A percentile compares a stretch with the other conserved stretches of the same genome.
Evolutionary conservation across 2,113 vertebrate species (phyloP).

Genomic region (Scartelaos histophorus): DNA sequence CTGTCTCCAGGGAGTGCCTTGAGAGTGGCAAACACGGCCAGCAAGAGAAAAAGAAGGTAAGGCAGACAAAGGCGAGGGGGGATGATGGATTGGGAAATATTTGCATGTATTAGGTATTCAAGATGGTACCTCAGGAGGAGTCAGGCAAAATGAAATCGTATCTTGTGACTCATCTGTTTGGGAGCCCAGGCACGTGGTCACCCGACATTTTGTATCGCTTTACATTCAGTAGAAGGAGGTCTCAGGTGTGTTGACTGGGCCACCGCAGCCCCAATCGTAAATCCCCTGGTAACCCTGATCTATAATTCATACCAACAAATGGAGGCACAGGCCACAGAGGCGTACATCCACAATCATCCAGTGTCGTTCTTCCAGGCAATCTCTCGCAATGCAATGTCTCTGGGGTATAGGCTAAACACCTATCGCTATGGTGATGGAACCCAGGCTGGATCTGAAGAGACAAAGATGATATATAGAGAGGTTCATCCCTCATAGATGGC

Average conservation of each 20-base stretch:
- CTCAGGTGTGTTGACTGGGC: constrained; percentile 60
- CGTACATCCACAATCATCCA: constrained; percentile 28
- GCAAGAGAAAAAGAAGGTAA: constrained; percentile 16
- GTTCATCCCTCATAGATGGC: constrained; percentile 67
- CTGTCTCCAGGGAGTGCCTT: constrained; percentile 27
- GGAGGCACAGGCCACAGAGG: constrained; percentile 49
- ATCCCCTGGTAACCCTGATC: constrained; percentile 59
- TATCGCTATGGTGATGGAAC: constrained; percentile 74
- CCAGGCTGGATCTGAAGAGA: constrained; percentile 65
- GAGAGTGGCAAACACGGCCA: constrained; percentile 16
- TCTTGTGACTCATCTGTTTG: constrained; percentile 8
- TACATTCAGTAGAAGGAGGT: constrained; percentile 39
- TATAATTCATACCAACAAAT: constrained; percentile 73
- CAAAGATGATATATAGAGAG: constrained; percentile 70
- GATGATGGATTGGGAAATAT: constrained; percentile 33
- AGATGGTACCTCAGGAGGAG: constrained; percentile 20
- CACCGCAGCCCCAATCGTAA: constrained; percentile 48
- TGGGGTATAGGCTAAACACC: constrained; percentile 62
- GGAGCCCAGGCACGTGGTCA: constrained; percentile 17
- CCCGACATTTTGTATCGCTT: constrained; percentile 12
- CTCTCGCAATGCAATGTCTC: constrained; percentile 56
- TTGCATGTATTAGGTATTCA: constrained; percentile 42
- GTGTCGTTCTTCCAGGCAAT: constrained; percentile 56
- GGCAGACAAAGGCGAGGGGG: constrained; percentile 12
- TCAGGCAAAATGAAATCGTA: constrained; percentile 16